phyloP scores from a whole-genome alignment of 1,140 invertebrate species.

The Dinoponera quadriceps region DNA sequence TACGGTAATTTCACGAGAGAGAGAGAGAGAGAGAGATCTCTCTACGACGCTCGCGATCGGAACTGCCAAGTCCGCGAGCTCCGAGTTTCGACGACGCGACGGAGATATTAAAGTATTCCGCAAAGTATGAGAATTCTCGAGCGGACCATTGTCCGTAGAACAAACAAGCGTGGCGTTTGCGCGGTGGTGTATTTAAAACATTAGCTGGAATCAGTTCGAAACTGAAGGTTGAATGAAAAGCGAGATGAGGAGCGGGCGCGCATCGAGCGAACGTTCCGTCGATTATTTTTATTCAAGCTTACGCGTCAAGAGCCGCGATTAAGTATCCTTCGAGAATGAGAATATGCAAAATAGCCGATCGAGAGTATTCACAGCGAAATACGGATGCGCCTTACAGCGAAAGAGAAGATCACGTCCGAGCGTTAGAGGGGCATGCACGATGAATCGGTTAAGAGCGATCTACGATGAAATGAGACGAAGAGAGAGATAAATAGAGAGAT shows the following conservation, averaged over 20 bases:
- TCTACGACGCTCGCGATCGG: no score
- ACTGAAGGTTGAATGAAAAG: slow-evolving; percentile 24
- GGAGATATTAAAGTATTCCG: neutral
- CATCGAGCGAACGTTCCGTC: neutral
- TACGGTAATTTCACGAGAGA: no score
- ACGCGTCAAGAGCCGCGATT: no score
- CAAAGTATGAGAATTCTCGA: neutral
- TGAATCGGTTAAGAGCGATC: slow-evolving; percentile 15
- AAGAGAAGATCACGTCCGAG: neutral
- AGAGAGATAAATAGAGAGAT: no score
- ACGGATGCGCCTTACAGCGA: neutral
- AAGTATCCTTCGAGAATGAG: no score
- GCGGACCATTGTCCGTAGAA: neutral
- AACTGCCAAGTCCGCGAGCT: no score
- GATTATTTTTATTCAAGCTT: neutral
- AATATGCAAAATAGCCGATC: no score
- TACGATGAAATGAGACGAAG: neutral
- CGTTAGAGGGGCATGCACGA: slow-evolving; percentile 18
- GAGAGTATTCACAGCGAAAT: no score
- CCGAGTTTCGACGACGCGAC: no score
- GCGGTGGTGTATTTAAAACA: neutral
- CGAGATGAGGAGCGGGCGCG: neutral
- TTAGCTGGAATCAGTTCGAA: neutral
- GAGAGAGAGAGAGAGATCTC: no score
- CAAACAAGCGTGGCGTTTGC: neutral